Base-by-base conservation (phyloP, 2,113 vertebrate species). In the Epinephelus fuscoguttatus region DNA sequence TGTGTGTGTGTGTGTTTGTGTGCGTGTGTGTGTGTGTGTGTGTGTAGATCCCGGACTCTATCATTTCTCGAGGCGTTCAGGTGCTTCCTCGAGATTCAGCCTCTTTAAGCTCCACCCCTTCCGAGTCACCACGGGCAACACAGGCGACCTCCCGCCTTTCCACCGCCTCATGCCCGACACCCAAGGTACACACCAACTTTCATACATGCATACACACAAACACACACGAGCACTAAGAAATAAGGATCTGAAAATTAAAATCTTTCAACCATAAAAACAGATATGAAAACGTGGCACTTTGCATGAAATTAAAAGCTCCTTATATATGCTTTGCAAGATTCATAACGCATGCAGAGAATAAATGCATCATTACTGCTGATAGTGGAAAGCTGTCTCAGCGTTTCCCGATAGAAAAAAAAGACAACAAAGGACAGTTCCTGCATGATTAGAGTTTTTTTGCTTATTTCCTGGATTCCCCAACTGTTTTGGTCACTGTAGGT, bases 111-210 rank as follows among this genome's bases (percentile, higher is more conserved):
- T 99, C 98, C 92, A 99, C 98, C 82, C 98, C 98, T 84, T 99
- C 98, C 42, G 98, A 99, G 95, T 99, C 98, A 64, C 98, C 98
- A 59, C 97, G 97, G 90, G 98, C 98, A 49, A 94, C 93, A 93
- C 98, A 99, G 95, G 98, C 98, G 83, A 99, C 97, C 68, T 99
- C 98, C 94, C 97, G 98, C 91, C 97, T 99, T 90, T 99, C 98
- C 92, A 99, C 98, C 84, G 98, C 98, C 78, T 99, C 98, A 88
- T 99, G 98, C 90, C 98, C 98, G 84, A 99, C 98, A 90, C 98
- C 98, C 95, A 99, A 99, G 98, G 98, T 99, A 97, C 78, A 96
- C 97, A 95, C 77, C 55, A 59, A 69, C 66, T 40, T 59, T 40
- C 82, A 78, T 21, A 50, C 71, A 75, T 17, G 18, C 82, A 78